Conservation (phyloP, 2,888 invertebrate species). For the Synergus gifuensis region DNA sequence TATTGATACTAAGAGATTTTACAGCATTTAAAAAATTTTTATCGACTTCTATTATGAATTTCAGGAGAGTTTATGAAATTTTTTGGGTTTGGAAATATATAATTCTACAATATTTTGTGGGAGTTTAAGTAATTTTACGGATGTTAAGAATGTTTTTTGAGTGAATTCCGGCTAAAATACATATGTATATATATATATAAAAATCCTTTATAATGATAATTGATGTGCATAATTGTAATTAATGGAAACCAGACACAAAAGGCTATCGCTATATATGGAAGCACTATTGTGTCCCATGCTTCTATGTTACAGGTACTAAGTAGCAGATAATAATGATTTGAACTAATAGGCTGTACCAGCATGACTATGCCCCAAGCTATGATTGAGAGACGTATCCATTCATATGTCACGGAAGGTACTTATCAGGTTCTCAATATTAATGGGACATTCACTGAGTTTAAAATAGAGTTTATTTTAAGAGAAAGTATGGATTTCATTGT, state of each 20-base stretch:
- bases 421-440: conserved; percentile 15
- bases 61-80: too few species aligned
- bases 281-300: conserved; percentile 20
- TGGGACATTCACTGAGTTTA: not conserved
- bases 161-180: too few species aligned
- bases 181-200: not conserved
- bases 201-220: conserved; percentile 15
- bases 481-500: not conserved
- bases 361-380: not conserved
- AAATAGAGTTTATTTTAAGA: not conserved
- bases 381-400: conserved; percentile 1
- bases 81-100: too few species aligned
- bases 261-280: not conserved
- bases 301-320: not conserved
- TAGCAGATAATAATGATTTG: conserved; percentile 32
- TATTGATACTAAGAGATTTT: too few species aligned
- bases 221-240: conserved; percentile 8
- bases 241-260: conserved; percentile 37
- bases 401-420: conserved; percentile 7
- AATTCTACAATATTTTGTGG: too few species aligned
- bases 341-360: conserved; percentile 27
- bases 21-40: too few species aligned
- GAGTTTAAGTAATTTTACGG: too few species aligned
- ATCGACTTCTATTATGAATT: too few species aligned
- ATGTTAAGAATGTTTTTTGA: too few species aligned